Evolutionary conservation across 2,797 vertebrate genomes (phyloP).

Genomic region (Melanogrammus aeglefinus): DNA sequence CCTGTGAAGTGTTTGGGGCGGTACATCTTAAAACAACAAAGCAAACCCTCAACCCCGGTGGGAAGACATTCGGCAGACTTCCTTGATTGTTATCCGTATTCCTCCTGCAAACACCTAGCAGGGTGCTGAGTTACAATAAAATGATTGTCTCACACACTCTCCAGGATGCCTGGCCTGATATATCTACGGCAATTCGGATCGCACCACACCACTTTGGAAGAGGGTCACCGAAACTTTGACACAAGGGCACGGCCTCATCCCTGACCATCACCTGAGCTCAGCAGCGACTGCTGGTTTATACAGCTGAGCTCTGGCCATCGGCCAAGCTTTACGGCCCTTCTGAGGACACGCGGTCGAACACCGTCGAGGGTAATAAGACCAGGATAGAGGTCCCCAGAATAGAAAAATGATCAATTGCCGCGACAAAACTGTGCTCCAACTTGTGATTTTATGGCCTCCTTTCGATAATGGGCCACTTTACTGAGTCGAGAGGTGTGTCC

Average conservation of each 20-base stretch:
- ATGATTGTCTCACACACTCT: neutral
- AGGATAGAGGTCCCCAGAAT: neutral
- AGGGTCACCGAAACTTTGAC: neutral
- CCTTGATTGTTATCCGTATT: neutral
- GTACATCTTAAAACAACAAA: neutral
- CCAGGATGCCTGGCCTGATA: neutral
- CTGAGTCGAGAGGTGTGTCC: neutral
- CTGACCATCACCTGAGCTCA: neutral
- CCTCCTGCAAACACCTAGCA: neutral
- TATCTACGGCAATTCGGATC: neutral
- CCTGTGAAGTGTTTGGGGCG: neutral
- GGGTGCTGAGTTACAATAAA: neutral
- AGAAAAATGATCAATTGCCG: neutral
- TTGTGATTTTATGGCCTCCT: constrained; percentile 6
- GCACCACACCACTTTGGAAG: neutral
- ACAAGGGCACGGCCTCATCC: neutral
- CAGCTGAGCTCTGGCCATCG: neutral
- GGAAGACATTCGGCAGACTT: neutral
- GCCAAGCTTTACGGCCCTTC: neutral
- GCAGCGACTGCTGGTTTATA: neutral
- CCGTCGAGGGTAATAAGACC: neutral
- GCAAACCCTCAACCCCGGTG: neutral
- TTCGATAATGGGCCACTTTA: constrained; percentile 5
- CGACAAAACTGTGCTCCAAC: constrained; percentile 4
- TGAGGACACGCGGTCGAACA: neutral